Conservation (phyloP, 2,888 invertebrate genomes). For the Andricus quercusramuli region DNA sequence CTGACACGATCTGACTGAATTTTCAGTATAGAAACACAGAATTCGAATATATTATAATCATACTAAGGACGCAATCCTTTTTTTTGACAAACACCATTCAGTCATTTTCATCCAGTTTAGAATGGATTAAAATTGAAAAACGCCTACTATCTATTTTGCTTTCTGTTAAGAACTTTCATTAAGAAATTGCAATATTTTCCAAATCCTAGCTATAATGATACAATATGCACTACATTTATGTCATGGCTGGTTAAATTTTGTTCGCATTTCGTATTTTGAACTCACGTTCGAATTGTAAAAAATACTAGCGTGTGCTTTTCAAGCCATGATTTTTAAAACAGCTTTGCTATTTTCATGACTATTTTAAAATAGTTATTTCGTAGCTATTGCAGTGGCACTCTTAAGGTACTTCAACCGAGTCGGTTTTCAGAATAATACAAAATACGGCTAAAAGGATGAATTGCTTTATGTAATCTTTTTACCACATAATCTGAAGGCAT, state of each 20-base stretch:
- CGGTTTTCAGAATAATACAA: no score
- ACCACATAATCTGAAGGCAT: no score
- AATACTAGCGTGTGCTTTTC: neutral
- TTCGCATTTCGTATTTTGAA: neutral
- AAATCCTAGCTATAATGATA: slow-evolving; percentile 11
- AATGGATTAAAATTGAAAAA: slow-evolving; percentile 9
- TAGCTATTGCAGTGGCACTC: neutral
- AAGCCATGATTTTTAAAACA: slow-evolving; percentile 25
- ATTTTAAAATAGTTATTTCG: neutral
- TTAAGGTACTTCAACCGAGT: no score
- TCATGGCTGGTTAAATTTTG: slow-evolving; percentile 27
- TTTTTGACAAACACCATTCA: slow-evolving; percentile 3
- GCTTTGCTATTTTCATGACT: neutral
- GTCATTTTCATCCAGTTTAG: neutral
- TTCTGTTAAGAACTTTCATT: neutral
- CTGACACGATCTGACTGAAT: slow-evolving; percentile 2
- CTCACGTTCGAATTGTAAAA: slow-evolving; percentile 27
- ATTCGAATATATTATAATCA: slow-evolving; percentile 4
- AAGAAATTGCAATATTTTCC: neutral
- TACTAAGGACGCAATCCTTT: neutral
- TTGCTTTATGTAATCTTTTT: no score
- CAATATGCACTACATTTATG: slow-evolving; percentile 11
- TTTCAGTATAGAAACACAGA: slow-evolving; percentile 16
- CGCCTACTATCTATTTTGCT: neutral
- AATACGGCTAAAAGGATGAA: no score